Evolutionary conservation across 1,140 invertebrate species (phyloP).

Genomic region (Zelostemma sp.): DNA sequence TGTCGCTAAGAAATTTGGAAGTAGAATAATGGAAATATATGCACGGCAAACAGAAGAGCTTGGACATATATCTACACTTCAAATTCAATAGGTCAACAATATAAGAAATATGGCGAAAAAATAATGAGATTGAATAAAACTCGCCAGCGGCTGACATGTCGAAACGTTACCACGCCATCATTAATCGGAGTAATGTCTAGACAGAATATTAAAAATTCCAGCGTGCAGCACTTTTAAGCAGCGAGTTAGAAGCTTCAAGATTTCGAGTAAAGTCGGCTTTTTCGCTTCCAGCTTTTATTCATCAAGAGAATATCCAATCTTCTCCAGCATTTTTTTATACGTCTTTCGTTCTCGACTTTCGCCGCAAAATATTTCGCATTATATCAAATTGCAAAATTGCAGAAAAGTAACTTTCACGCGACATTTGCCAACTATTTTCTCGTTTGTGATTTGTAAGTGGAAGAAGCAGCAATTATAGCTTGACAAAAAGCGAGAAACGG

Average conservation of each 20-base stretch:
- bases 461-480: too few relatives aligned
- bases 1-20: neutral
- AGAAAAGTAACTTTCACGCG: too few relatives aligned
- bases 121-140: too few relatives aligned
- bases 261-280: conserved; percentile 47
- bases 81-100: too few relatives aligned
- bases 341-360: conserved; percentile 18
- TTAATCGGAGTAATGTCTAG: conserved; percentile 45
- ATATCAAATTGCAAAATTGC: too few relatives aligned
- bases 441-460: too few relatives aligned
- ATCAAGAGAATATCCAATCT: conserved; percentile 15
- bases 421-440: too few relatives aligned
- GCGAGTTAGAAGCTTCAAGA: conserved; percentile 32
- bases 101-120: too few relatives aligned
- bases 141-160: conserved; percentile 6
- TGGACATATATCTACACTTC: too few relatives aligned
- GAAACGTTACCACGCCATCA: conserved; percentile 12
- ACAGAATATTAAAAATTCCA: conserved; percentile 54
- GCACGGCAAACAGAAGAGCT: too few relatives aligned
- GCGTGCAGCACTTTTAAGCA: conserved; percentile 19
- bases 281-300: conserved; percentile 39
- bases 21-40: neutral
- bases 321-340: conserved; percentile 32
- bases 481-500: too few relatives aligned
- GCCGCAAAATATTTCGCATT: too few relatives aligned